A percentile compares a stretch with the other conserved stretches of the same genome.
These are phyloP conservation scores for Cabera pusaria DNA, from an alignment of 2,888 invertebrate genomes.

Conservation along the genomic window DNA sequence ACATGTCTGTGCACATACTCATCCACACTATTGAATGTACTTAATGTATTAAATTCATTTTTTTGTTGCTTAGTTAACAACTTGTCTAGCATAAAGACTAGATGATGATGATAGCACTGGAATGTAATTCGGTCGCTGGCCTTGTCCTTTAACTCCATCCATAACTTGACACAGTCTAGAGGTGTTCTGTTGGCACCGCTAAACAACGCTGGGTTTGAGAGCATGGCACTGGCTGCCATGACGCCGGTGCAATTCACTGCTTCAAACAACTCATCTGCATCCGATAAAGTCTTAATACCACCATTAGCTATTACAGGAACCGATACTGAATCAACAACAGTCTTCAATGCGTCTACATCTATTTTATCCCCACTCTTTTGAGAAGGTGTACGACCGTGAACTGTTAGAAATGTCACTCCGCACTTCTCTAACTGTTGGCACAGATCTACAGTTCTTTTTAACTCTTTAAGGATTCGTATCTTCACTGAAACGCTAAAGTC, in stretches of 20 bases:
- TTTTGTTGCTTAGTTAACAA: constrained; percentile 88
- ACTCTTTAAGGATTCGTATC: constrained; percentile 90
- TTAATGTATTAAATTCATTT: constrained; percentile 90
- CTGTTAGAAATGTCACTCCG: constrained; percentile 94
- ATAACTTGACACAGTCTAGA: constrained; percentile 89
- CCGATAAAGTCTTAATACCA: constrained; percentile 89
- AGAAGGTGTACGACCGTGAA: constrained; percentile 95
- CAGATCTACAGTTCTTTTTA: constrained; percentile 88
- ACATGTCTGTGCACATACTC: constrained; percentile 86
- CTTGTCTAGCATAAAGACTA: constrained; percentile 97
- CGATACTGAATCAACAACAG: constrained; percentile 87
- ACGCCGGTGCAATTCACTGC: constrained; percentile 90
- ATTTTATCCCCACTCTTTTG: constrained; percentile 90
- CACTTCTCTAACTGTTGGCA: constrained; percentile 91
- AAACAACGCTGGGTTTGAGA: constrained; percentile 96
- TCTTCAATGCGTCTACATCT: constrained; percentile 87
- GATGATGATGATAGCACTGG: constrained; percentile 96
- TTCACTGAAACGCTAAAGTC: constrained; percentile 96
- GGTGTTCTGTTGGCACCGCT: constrained; percentile 89
- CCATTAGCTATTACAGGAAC: constrained; percentile 97
- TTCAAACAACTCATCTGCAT: constrained; percentile 86
- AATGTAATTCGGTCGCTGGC: constrained; percentile 87
- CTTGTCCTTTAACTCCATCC: constrained; percentile 88
- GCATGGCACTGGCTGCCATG: constrained; percentile 96
- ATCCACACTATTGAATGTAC: constrained; percentile 86